Conservation (phyloP, 1,140 invertebrate genomes). For the Mercenaria mercenaria region DNA sequence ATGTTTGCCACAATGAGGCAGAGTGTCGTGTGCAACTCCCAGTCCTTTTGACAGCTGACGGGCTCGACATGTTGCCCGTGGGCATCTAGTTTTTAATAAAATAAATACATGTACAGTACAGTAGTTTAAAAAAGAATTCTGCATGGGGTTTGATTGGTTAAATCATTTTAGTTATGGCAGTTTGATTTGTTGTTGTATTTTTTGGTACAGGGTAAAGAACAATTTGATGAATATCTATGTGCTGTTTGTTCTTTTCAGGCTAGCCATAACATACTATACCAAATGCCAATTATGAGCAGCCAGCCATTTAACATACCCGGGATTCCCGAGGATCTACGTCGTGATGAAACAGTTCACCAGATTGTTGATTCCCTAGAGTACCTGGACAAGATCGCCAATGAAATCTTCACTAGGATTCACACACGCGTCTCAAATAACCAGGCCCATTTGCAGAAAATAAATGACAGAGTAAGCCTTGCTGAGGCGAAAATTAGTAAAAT, state of each 20-base stretch:
- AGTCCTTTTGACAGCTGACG: too few species aligned
- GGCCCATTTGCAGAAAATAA: slow-evolving; percentile 87
- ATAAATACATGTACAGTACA: too few species aligned
- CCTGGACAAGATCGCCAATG: slow-evolving; percentile 91
- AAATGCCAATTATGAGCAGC: slow-evolving; percentile 79
- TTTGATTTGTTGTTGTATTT: too few species aligned
- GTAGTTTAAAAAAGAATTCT: too few species aligned
- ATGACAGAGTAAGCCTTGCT: slow-evolving; percentile 87
- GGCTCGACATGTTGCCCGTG: too few species aligned
- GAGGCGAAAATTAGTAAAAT: slow-evolving; percentile 91
- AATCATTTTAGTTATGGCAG: too few species aligned
- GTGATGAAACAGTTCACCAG: slow-evolving; percentile 94
- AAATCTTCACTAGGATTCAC: slow-evolving; percentile 92
- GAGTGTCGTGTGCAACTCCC: too few species aligned
- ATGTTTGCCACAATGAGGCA: too few species aligned
- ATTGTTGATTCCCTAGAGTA: slow-evolving; percentile 94
- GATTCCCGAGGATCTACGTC: slow-evolving; percentile 85
- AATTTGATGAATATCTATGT: too few species aligned
- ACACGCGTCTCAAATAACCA: slow-evolving; percentile 91
- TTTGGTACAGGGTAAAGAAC: too few species aligned
- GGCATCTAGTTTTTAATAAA: too few species aligned
- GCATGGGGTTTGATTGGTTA: too few species aligned
- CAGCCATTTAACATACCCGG: slow-evolving; percentile 85
- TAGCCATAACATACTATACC: background rate
- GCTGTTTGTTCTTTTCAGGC: background rate